Evolutionary conservation across 2,113 vertebrate species (phyloP), one percentile per base, ranked within the genome.

Genomic region (Hiodon alosoides): DNA sequence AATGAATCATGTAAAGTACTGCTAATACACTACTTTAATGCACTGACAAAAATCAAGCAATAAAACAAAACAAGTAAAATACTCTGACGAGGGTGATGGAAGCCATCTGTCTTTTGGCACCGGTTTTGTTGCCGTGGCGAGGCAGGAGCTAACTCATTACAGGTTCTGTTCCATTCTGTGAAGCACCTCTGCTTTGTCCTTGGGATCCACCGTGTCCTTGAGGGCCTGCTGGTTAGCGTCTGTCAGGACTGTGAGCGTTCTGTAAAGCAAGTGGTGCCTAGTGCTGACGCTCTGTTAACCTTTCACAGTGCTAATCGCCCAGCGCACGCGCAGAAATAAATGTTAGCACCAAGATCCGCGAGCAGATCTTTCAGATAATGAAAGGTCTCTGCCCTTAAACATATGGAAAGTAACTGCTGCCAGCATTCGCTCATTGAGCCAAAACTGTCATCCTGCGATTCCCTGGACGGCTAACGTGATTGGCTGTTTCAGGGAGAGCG

Each of bases 381-480:
- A 31, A 31, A 31, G 31, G 31, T 31, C 13, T 2, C 4, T 47
- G 7, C 14, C 4, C 46, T 66, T 48, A 16, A 66, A 46, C 31
- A 66, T 7, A 66, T 13, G 2, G 7, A 66, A 66, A 66, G 31
- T 31, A 31, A 31, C 31, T 31, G 31, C 73, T 46, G 53, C 48
- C 64, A 57, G 59, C 46, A 11, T 53, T 64, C 64, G 17, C 64
- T 67, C 31, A 31, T 74, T 67, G 58, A 8, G 67, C 64, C 10
- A 54, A 67, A 57, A 74, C 67, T 67, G 73, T 74, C 73, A 59
- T 0, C 6, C 52, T 67, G 64, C n/a, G 54, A 67, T 17, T 7
- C 62, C 52, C 62, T 13, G 10, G 46, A 47, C 31, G 8, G 50
- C 64, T 48, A 11, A 10, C 67, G 73, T 50, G 31, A 74, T 55